Conservation (phyloP, 2,888 invertebrate species). For the Trileptium ribeirensis region DNA sequence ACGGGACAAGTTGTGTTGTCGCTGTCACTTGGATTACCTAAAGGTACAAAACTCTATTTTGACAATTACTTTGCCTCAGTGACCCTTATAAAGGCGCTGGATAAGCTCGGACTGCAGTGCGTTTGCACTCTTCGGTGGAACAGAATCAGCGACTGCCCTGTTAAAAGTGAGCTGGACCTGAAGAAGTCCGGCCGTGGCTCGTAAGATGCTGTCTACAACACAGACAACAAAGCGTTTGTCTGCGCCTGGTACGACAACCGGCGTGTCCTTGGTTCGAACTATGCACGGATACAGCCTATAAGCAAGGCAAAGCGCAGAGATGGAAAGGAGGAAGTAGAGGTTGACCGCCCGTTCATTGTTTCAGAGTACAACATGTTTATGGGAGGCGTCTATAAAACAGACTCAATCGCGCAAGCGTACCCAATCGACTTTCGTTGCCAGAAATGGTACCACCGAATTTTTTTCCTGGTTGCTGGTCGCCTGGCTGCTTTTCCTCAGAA, state of each 20-base stretch:
- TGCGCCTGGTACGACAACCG: constrained; percentile 43
- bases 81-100: neutral
- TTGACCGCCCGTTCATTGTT: constrained; percentile 17
- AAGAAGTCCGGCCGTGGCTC: neutral
- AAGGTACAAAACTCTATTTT: neutral
- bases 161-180: neutral
- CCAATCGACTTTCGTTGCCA: too few relatives aligned
- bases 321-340: constrained; percentile 8
- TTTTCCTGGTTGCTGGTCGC: constrained; percentile 35
- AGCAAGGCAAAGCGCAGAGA: constrained; percentile 40
- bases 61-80: constrained; percentile 4
- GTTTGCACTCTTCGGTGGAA: neutral
- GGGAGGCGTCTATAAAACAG: constrained; percentile 46
- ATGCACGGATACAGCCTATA: constrained; percentile 37
- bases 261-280: constrained; percentile 41
- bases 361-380: constrained; percentile 38
- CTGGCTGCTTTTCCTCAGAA: constrained; percentile 31
- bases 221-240: constrained; percentile 31
- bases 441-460: constrained; percentile 38
- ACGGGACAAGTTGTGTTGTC: neutral
- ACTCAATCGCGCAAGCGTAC: constrained; percentile 43
- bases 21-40: neutral
- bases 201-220: neutral
- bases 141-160: neutral
- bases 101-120: neutral